These are phyloP conservation scores for Zosterops japonicus DNA, from an alignment of 2,113 vertebrate genomes.

Conservation along the genomic window DNA sequence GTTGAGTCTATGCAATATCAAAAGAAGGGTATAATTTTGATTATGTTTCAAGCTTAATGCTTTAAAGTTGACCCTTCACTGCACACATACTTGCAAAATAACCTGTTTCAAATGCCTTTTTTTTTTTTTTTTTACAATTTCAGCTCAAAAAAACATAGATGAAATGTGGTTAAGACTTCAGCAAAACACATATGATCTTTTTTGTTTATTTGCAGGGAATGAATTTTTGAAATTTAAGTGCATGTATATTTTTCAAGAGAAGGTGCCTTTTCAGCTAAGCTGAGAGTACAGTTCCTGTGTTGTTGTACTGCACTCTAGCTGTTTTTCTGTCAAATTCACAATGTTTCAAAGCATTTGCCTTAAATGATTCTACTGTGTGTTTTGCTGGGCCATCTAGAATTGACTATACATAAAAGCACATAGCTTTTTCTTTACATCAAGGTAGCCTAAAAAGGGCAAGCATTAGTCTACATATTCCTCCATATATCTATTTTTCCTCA, in stretches of 20 bases:
- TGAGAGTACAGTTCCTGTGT: neutral
- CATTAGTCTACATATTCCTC: neutral
- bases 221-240: neutral
- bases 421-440: neutral
- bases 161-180: neutral
- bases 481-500: neutral
- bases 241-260: neutral
- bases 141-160: neutral
- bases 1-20: neutral
- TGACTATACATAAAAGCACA: neutral
- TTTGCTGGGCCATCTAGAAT: neutral
- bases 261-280: neutral
- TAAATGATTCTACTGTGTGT: neutral
- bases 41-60: neutral
- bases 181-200: neutral
- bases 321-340: neutral
- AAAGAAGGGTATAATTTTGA: neutral
- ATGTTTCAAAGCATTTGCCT: neutral
- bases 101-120: neutral
- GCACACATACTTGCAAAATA: neutral
- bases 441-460: neutral
- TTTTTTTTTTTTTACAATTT: neutral
- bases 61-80: neutral
- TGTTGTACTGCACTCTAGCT: slow-evolving; percentile 42
- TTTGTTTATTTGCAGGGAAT: neutral